phyloP scores from a whole-genome alignment of 2,113 vertebrate genomes.

The Neopipo cinnamomea region DNA sequence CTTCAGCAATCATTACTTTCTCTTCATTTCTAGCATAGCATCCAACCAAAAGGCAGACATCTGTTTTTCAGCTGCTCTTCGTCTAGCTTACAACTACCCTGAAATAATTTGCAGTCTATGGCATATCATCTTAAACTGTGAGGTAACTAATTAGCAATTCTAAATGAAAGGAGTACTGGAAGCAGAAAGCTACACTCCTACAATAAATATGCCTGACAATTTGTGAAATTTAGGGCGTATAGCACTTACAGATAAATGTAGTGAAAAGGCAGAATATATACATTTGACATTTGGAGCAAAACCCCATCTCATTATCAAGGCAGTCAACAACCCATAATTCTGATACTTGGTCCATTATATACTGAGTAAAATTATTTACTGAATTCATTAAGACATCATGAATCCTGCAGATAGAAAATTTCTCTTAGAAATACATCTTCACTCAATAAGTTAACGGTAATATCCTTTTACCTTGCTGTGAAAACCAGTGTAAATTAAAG shows the following conservation, averaged over 20 bases:
- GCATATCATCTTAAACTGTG: background rate
- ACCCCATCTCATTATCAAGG: background rate
- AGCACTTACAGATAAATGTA: background rate
- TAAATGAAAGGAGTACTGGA: background rate
- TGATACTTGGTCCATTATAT: background rate
- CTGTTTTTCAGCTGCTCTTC: conserved; percentile 26
- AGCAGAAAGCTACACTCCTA: conserved; percentile 22
- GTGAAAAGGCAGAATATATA: background rate
- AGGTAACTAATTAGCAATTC: conserved; percentile 44
- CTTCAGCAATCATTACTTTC: background rate
- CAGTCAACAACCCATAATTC: background rate
- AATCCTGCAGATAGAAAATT: background rate
- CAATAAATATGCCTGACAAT: conserved; percentile 7
- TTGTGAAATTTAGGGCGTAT: background rate
- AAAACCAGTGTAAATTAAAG: background rate
- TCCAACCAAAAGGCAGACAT: background rate
- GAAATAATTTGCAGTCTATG: conserved; percentile 7
- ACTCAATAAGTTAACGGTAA: background rate
- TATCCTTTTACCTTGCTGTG: background rate
- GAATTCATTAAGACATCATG: background rate
- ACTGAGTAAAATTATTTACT: background rate
- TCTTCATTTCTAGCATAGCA: background rate
- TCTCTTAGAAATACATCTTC: background rate
- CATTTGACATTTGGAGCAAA: conserved; percentile 5
- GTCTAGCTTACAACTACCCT: background rate